Conservation (phyloP, 2,797 vertebrate genomes). For the Denticeps clupeoides region DNA sequence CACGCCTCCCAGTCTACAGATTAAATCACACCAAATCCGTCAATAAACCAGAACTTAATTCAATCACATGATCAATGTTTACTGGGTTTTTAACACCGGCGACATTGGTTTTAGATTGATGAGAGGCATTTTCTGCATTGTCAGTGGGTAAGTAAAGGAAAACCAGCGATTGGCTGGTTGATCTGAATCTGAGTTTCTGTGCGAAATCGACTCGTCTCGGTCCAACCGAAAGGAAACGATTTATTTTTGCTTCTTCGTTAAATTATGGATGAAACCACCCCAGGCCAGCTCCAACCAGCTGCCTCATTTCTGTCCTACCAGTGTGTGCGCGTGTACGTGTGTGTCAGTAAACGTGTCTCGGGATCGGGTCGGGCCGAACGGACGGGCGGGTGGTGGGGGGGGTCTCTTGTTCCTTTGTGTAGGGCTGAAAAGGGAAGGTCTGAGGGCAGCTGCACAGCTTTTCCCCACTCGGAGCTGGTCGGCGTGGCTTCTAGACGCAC, state of each 20-base stretch:
- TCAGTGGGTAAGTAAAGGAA: conserved; percentile 13
- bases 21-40: too few species aligned
- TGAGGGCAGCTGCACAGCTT: conserved; percentile 75
- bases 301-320: conserved; percentile 28
- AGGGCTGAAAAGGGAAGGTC: conserved; percentile 57
- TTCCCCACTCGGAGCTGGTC: conserved; percentile 98
- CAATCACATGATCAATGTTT: too few species aligned
- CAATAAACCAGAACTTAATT: too few species aligned
- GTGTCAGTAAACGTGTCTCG: conserved; percentile 8
- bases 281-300: conserved; percentile 15
- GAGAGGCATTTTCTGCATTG: too few species aligned
- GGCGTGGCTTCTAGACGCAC: conserved; percentile 70
- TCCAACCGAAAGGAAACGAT: not conserved
- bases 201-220: too few species aligned
- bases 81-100: too few species aligned
- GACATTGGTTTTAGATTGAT: too few species aligned
- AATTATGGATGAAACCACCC: conserved; percentile 30
- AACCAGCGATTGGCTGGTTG: too few species aligned
- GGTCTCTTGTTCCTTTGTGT: conserved; percentile 63
- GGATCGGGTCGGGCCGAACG: conserved; percentile 27
- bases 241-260: conserved; percentile 14
- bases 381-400: conserved; percentile 45
- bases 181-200: conserved; percentile 7
- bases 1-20: too few species aligned
- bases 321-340: too few species aligned